Conservation (phyloP, 2,113 vertebrate genomes). For the Sakesphorus luctuosus region DNA sequence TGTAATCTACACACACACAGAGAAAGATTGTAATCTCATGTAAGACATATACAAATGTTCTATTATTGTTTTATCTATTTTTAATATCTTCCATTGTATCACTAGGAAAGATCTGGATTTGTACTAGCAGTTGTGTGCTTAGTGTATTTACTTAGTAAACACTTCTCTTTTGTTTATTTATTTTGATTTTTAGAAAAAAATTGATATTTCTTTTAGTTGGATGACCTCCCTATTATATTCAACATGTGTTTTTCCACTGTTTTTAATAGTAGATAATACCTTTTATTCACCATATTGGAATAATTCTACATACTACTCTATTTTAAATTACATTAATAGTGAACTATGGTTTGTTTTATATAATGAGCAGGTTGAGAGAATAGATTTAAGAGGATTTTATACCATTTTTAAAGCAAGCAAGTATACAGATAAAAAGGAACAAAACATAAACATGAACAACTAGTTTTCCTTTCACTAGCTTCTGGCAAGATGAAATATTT, state of each 20-base stretch:
- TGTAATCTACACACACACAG: neutral
- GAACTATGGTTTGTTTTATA: conserved; percentile 29
- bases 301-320: neutral
- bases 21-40: neutral
- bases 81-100: conserved; percentile 7
- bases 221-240: neutral
- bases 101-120: neutral
- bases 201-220: neutral
- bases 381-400: conserved; percentile 33
- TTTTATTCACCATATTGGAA: neutral
- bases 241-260: neutral
- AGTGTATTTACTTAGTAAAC: neutral
- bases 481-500: neutral
- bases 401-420: neutral
- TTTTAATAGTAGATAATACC: neutral
- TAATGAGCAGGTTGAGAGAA: conserved; percentile 33
- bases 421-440: neutral
- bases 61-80: neutral
- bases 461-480: conserved; percentile 43
- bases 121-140: neutral
- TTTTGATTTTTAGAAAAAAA: neutral
- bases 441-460: neutral
- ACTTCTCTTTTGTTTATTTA: neutral
- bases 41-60: neutral
- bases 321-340: conserved; percentile 6